A percentile compares a stretch with the other conserved stretches of the same genome.
These are phyloP conservation scores for Coregonus suidteri DNA, from an alignment of 2,797 vertebrate species.

Conservation along the genomic window DNA sequence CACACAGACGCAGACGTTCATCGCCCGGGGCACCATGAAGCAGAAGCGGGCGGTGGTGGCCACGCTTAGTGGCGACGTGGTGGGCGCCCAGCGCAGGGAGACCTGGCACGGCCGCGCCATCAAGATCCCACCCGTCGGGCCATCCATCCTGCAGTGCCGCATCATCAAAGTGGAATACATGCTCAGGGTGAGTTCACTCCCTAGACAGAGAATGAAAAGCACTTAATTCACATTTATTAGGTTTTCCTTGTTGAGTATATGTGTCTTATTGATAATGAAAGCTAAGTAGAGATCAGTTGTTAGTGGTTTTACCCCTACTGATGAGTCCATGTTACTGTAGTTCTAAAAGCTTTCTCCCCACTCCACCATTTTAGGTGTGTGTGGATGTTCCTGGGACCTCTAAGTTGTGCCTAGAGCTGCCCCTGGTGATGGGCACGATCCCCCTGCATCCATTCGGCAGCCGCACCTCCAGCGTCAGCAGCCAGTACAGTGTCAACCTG, in stretches of 20 bases:
- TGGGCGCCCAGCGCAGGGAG: slow-evolving; percentile 77
- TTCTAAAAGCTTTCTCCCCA: not conserved
- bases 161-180: slow-evolving; percentile 93
- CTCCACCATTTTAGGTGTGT: slow-evolving; percentile 78
- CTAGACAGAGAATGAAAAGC: no score
- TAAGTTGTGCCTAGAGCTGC: slow-evolving; percentile 90
- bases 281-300: no score
- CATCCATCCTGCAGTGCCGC: slow-evolving; percentile 92
- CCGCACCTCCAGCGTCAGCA: slow-evolving; percentile 90
- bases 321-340: not conserved
- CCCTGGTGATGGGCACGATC: slow-evolving; percentile 93
- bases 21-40: slow-evolving; percentile 90
- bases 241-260: no score
- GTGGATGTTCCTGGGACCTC: slow-evolving; percentile 93
- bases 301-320: no score
- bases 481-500: slow-evolving; percentile 87
- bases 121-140: slow-evolving; percentile 92
- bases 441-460: slow-evolving; percentile 90
- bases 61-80: slow-evolving; percentile 81
- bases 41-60: slow-evolving; percentile 90
- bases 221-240: no score
- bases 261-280: no score
- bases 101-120: slow-evolving; percentile 92
- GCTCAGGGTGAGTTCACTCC: slow-evolving; percentile 81
- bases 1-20: slow-evolving; percentile 94